Evolutionary conservation across 1,140 invertebrate genomes (phyloP).

Genomic region (Calephelis nemesis): DNA sequence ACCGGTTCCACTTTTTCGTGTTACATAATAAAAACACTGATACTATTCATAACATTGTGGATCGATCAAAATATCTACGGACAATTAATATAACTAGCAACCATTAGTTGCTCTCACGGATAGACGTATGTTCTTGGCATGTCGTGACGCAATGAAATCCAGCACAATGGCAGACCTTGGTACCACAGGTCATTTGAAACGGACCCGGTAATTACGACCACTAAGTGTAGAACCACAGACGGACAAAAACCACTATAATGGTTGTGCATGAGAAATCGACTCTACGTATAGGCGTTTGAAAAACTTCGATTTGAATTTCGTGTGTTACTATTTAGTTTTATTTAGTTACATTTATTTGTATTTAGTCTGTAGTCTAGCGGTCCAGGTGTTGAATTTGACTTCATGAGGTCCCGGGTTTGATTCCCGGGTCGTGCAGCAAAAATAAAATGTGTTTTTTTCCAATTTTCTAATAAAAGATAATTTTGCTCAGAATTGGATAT

Average conservation of each 20-base stretch:
- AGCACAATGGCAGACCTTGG: constrained; percentile 58
- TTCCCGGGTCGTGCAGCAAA: too few relatives aligned
- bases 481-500: too few relatives aligned
- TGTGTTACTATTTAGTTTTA: background rate
- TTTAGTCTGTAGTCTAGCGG: background rate
- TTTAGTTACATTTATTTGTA: background rate
- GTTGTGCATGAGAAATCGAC: constrained; percentile 35
- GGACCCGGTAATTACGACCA: constrained; percentile 57
- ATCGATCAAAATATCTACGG: constrained; percentile 36
- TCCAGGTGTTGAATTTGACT: too few relatives aligned
- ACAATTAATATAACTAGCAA: constrained; percentile 59
- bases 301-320: constrained; percentile 27
- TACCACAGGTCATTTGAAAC: constrained; percentile 50
- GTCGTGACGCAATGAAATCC: constrained; percentile 55
- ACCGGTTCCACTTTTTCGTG: background rate
- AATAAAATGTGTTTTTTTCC: too few relatives aligned
- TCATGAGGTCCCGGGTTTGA: too few relatives aligned
- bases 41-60: constrained; percentile 20
- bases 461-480: too few relatives aligned
- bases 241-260: constrained; percentile 55
- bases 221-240: constrained; percentile 47
- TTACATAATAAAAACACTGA: background rate
- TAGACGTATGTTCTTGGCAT: constrained; percentile 40
- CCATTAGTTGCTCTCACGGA: constrained; percentile 52
- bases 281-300: constrained; percentile 28